A percentile compares a stretch with the other conserved stretches of the same genome.
Conservation (phyloP, 2,113 vertebrate genomes). For the Toxotes chatareus region DNA sequence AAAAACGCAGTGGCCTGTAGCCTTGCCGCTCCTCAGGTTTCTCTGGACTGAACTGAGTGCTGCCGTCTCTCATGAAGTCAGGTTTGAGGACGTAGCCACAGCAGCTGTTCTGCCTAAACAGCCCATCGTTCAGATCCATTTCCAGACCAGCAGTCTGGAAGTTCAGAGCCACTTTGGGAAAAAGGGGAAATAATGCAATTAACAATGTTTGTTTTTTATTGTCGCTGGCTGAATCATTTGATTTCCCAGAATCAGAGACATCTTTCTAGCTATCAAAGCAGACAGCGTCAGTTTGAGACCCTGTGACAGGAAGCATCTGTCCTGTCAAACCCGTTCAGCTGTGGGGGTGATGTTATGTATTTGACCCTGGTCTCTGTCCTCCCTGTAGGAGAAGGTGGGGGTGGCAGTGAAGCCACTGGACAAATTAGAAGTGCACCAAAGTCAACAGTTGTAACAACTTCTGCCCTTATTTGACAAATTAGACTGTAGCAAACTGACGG, state of each 20-base stretch:
- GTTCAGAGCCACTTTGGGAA: conserved; percentile 91
- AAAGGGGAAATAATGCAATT: conserved; percentile 26
- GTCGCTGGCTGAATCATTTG: not conserved
- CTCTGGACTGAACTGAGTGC: conserved; percentile 86
- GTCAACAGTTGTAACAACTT: not conserved
- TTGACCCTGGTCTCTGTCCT: not conserved
- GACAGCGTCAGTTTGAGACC: not conserved
- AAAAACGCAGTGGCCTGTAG: conserved; percentile 81
- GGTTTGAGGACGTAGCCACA: conserved; percentile 95
- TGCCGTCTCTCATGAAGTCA: conserved; percentile 85
- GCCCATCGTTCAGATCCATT: conserved; percentile 95
- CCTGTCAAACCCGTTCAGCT: not conserved
- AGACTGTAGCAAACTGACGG: not conserved
- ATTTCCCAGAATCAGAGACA: conserved; percentile 13
- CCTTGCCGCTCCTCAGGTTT: conserved; percentile 77
- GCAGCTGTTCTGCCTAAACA: conserved; percentile 89
- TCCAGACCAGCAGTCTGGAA: conserved; percentile 94
- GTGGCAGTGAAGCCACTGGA: not conserved
- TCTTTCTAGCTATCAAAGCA: not conserved
- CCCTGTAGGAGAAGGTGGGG: not conserved
- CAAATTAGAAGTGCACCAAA: not conserved
- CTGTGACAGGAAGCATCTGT: conserved; percentile 40
- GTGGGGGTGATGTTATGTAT: not conserved
- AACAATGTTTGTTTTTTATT: not conserved
- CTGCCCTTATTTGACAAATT: not conserved